A percentile compares a stretch with the other conserved stretches of the same genome.
phyloP scores from a whole-genome alignment of 2,888 invertebrate species.

The Volucella inflata region DNA sequence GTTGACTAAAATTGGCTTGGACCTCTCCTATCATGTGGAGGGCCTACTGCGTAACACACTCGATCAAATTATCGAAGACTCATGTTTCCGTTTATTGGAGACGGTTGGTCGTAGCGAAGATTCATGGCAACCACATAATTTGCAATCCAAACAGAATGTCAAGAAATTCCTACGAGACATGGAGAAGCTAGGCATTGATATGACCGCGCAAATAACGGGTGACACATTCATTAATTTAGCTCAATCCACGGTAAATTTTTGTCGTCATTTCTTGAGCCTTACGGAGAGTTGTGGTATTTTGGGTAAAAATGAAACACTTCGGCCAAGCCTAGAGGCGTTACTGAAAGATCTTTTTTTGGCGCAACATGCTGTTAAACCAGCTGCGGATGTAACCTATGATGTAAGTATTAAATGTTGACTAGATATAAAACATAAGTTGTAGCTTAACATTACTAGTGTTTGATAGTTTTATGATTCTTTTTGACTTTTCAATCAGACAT shows the following conservation, averaged over 20 bases:
- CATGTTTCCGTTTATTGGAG: constrained; percentile 81
- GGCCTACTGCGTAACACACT: constrained; percentile 90
- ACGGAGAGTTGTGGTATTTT: constrained; percentile 82
- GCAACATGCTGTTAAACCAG: constrained; percentile 82
- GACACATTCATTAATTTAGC: constrained; percentile 84
- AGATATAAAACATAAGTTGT: not conserved
- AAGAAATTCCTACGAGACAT: constrained; percentile 81
- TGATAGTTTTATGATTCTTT: too few species aligned
- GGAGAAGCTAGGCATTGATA: constrained; percentile 82
- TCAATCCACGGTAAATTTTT: constrained; percentile 82
- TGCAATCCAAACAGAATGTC: constrained; percentile 83
- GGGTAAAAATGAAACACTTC: constrained; percentile 82
- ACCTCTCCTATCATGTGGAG: constrained; percentile 95
- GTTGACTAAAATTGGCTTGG: constrained; percentile 90
- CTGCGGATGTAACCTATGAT: constrained; percentile 81
- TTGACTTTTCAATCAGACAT: too few species aligned
- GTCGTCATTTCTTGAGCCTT: constrained; percentile 82
- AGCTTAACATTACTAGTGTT: not conserved
- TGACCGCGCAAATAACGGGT: constrained; percentile 82
- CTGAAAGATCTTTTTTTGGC: constrained; percentile 81
- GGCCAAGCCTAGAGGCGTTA: constrained; percentile 80
- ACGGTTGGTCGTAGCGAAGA: constrained; percentile 83
- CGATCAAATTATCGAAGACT: constrained; percentile 82
- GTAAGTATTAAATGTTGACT: constrained; percentile 77
- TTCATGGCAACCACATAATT: constrained; percentile 83